Conservation (phyloP, 2,113 vertebrate species). For the rabbit (Oryctolagus cuniculus) region mOryCun1.1 NC_091453.1:90645001-90645500, state of each 20-base stretch:
- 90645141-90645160: slow-evolving; percentile 48
- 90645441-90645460: background rate
- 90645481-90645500: background rate
- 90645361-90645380: slow-evolving; percentile 56
- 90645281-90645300: background rate
- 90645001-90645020: background rate
- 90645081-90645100: background rate
- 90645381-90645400: background rate
- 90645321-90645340: background rate
- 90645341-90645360: background rate
- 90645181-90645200: slow-evolving; percentile 43
- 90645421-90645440: background rate
- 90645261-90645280: background rate
- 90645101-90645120: background rate
- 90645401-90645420: background rate
- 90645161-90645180: slow-evolving; percentile 39
- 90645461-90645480: background rate
- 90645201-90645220: slow-evolving; percentile 51
- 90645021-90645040: background rate
- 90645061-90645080: background rate
- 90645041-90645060: background rate
- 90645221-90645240: background rate
- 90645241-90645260: background rate
- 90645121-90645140: background rate
- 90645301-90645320: background rate